Conservation (phyloP, 1,140 invertebrate species). For the Orchesella cincta region DNA sequence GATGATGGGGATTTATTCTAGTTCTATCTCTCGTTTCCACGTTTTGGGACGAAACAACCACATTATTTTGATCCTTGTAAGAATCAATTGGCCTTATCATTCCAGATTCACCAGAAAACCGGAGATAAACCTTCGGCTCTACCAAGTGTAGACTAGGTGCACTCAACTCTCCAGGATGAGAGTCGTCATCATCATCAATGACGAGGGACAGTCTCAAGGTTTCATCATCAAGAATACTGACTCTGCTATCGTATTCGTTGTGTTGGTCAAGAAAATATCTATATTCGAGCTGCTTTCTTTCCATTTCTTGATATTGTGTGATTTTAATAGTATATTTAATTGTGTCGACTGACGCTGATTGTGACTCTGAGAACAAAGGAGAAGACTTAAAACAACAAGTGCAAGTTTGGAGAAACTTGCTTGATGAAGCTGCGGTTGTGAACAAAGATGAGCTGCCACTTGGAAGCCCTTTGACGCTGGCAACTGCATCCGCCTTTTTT, state of each 20-base stretch:
- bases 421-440: too few relatives aligned
- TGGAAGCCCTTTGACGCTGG: too few relatives aligned
- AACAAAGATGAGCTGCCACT: too few relatives aligned
- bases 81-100: slow-evolving; percentile 18
- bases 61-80: neutral
- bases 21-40: neutral
- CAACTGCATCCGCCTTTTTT: too few relatives aligned
- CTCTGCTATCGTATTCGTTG: slow-evolving; percentile 12
- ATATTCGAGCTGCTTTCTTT: too few relatives aligned
- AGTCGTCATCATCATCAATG: neutral
- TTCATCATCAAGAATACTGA: slow-evolving; percentile 22
- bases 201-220: neutral
- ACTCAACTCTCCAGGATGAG: neutral
- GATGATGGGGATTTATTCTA: too few relatives aligned
- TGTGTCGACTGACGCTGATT: too few relatives aligned
- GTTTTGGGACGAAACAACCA: neutral
- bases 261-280: slow-evolving; percentile 16
- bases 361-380: too few relatives aligned
- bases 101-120: slow-evolving; percentile 13
- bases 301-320: too few relatives aligned
- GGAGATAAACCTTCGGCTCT: slow-evolving; percentile 8
- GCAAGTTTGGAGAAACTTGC: too few relatives aligned
- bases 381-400: too few relatives aligned
- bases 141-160: neutral
- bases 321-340: too few relatives aligned